Conservation (phyloP, 1,140 invertebrate species). For the Probaryconus sp. region DNA sequence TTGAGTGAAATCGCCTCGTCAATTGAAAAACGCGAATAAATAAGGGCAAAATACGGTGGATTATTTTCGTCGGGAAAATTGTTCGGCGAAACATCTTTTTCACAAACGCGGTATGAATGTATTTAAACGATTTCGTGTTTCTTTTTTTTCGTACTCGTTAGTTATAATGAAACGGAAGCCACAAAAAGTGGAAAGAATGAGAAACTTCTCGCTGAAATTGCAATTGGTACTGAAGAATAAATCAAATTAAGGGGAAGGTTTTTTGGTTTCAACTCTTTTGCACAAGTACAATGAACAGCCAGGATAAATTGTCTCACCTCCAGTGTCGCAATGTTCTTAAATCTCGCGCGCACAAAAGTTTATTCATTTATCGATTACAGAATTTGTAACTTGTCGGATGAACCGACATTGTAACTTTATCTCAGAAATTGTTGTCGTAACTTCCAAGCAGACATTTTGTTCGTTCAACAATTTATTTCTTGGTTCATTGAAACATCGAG, state of each 20-base stretch:
- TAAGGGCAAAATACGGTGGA: no score
- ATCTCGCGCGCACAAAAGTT: slow-evolving; percentile 25
- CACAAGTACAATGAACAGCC: slow-evolving; percentile 27
- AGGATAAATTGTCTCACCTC: slow-evolving; percentile 64
- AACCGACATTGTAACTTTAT: slow-evolving; percentile 15
- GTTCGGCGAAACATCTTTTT: no score
- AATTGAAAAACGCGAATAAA: no score
- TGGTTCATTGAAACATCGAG: slow-evolving; percentile 27
- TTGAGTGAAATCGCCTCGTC: slow-evolving; percentile 1
- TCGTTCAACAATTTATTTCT: slow-evolving; percentile 16
- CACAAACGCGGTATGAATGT: no score
- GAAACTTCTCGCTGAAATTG: slow-evolving; percentile 13
- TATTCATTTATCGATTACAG: slow-evolving; percentile 43
- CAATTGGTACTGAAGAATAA: slow-evolving; percentile 28
- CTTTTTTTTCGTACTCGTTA: no score
- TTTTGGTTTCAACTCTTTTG: slow-evolving; percentile 22
- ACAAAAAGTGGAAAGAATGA: background rate
- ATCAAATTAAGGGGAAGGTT: slow-evolving; percentile 40
- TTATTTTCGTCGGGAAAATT: no score
- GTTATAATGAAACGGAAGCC: slow-evolving; percentile 2
- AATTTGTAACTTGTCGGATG: slow-evolving; percentile 37
- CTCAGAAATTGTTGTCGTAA: slow-evolving; percentile 26
- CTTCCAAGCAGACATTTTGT: slow-evolving; percentile 1
- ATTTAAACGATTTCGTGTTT: no score
- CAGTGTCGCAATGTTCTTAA: slow-evolving; percentile 26